Percentiles rank a stretch among this genome's conserved stretches.
Evolutionary conservation across 2,113 vertebrate genomes (phyloP).

Genomic region (Strix uralensis): DNA sequence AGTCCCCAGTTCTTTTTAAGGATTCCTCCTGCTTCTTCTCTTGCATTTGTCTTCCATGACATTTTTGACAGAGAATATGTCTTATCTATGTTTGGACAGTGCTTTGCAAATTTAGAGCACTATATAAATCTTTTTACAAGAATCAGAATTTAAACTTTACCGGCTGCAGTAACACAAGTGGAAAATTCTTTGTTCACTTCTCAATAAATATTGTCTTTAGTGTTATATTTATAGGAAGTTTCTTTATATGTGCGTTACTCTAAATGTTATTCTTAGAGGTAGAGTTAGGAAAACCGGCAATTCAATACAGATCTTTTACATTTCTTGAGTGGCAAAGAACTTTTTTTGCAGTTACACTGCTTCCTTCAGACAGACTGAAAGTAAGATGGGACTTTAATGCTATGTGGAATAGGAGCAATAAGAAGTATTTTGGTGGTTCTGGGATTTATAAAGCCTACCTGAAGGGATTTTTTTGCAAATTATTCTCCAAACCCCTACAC

Average conservation of each 20-base stretch:
- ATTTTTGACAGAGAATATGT: background rate
- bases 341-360: background rate
- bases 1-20: background rate
- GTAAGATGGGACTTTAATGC: background rate
- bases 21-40: background rate
- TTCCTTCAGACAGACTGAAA: background rate
- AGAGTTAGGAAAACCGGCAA: slow-evolving; percentile 3
- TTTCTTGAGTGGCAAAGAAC: background rate
- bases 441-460: background rate
- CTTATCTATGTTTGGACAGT: background rate
- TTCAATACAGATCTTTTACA: background rate
- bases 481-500: background rate
- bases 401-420: background rate
- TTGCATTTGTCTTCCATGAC: background rate
- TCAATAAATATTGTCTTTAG: slow-evolving; percentile 33
- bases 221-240: background rate
- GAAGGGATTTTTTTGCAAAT: background rate
- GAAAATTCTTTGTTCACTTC: slow-evolving; percentile 9
- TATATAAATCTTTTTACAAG: slow-evolving; percentile 3
- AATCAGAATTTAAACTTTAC: slow-evolving; percentile 5
- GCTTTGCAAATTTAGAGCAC: background rate
- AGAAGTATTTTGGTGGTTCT: background rate
- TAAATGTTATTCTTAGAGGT: slow-evolving; percentile 36
- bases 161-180: background rate
- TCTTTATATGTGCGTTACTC: background rate